Evolutionary conservation across 2,888 invertebrate species (phyloP).

Genomic region (Monochamus alternatus): DNA sequence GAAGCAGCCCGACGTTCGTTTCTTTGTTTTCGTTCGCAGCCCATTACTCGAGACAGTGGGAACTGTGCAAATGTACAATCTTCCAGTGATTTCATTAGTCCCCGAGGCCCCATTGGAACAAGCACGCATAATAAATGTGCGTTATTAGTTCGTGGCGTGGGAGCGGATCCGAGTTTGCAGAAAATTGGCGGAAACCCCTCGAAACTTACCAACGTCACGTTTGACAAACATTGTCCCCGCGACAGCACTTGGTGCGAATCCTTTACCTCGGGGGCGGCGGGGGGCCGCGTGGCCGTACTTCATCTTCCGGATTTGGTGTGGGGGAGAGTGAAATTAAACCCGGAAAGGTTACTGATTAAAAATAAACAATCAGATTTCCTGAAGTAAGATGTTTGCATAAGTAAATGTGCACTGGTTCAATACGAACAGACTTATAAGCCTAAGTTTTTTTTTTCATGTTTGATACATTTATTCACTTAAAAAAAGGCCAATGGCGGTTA

Average conservation of each 20-base stretch:
- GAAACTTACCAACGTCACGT: slow-evolving; percentile 59
- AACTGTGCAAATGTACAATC: slow-evolving; percentile 48
- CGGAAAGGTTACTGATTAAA: not conserved
- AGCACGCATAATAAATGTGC: slow-evolving; percentile 57
- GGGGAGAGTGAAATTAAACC: not conserved
- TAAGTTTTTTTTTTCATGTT: too few relatives aligned
- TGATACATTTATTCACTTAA: too few relatives aligned
- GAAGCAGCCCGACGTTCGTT: not conserved
- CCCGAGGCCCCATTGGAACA: slow-evolving; percentile 51
- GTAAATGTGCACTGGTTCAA: too few relatives aligned
- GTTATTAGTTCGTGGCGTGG: slow-evolving; percentile 44
- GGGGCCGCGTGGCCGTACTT: slow-evolving; percentile 11
- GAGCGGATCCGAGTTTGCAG: slow-evolving; percentile 29
- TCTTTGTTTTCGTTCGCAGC: slow-evolving; percentile 27
- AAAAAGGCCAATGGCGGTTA: too few relatives aligned
- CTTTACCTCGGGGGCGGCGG: slow-evolving; percentile 1
- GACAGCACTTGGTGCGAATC: slow-evolving; percentile 48
- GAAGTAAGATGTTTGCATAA: too few relatives aligned
- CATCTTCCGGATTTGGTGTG: slow-evolving; percentile 23
- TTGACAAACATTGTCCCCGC: slow-evolving; percentile 61
- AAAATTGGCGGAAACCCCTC: slow-evolving; percentile 46
- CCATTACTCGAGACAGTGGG: slow-evolving; percentile 35
- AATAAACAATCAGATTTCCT: not conserved
- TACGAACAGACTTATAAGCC: too few relatives aligned
- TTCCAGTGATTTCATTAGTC: slow-evolving; percentile 54